A percentile compares a stretch with the other conserved stretches of the same genome.
phyloP scores from a whole-genome alignment of 2,888 invertebrate species.

The Syrista parreyssii region DNA sequence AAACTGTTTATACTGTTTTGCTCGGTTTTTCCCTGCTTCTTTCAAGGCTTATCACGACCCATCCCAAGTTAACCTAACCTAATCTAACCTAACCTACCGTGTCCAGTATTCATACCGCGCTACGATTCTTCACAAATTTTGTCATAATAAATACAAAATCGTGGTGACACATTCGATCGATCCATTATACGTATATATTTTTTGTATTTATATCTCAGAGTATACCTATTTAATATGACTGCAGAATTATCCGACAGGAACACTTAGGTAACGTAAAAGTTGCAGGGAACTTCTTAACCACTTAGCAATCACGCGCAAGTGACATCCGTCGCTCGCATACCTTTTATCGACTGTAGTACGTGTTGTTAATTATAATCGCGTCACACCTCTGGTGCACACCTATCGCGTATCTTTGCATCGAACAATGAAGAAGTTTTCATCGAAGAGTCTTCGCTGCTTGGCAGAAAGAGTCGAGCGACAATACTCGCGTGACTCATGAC shows the following conservation, averaged over 20 bases:
- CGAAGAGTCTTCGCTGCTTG: neutral
- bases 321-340: neutral
- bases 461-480: neutral
- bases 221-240: neutral
- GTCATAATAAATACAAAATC: too few species aligned
- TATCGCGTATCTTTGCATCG: neutral
- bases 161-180: too few species aligned
- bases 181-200: too few species aligned
- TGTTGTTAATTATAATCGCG: neutral
- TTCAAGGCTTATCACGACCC: neutral
- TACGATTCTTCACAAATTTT: too few species aligned
- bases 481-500: slow-evolving; percentile 51
- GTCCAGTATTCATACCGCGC: too few species aligned
- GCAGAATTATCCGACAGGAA: neutral
- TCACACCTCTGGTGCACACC: neutral
- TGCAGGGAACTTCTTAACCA: neutral
- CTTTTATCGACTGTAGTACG: neutral
- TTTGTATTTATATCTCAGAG: too few species aligned
- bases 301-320: neutral
- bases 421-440: neutral
- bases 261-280: neutral
- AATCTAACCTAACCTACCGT: too few species aligned
- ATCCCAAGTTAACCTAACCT: too few species aligned
- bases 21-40: neutral
- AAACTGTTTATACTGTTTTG: neutral